Conservation (phyloP, 1,140 invertebrate genomes). For the Caenorhabditis inopinata region DNA sequence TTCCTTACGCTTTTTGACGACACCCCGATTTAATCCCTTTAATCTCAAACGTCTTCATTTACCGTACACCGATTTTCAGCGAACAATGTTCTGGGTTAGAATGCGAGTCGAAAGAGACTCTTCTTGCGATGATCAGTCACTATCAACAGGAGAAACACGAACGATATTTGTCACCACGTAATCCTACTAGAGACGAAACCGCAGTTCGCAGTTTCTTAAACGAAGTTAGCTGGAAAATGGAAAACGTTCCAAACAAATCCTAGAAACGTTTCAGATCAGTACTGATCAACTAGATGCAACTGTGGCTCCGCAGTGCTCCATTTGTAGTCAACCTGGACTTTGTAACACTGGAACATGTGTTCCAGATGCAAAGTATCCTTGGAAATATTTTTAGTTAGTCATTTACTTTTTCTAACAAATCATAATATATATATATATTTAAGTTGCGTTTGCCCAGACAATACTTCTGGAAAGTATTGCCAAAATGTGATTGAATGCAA, state of each 20-base stretch:
- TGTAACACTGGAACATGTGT: not conserved
- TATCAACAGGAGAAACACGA: slow-evolving; percentile 2
- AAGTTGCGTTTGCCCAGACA: slow-evolving; percentile 48
- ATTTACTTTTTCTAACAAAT: not conserved
- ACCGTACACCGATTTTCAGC: not conserved
- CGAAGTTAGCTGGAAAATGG: not conserved
- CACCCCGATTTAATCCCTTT: too few species aligned
- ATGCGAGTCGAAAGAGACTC: slow-evolving; percentile 13
- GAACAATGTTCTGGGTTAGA: slow-evolving; percentile 31
- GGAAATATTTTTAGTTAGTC: slow-evolving; percentile 12
- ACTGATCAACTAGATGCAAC: not conserved
- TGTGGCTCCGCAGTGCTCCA: slow-evolving; percentile 22
- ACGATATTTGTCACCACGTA: not conserved
- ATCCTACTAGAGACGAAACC: not conserved
- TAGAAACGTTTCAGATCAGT: not conserved
- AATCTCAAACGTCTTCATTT: not conserved
- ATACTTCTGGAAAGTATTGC: slow-evolving; percentile 40
- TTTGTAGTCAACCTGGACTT: slow-evolving; percentile 37
- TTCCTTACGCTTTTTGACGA: too few species aligned
- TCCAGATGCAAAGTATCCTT: not conserved
- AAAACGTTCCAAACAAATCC: not conserved
- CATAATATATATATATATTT: not conserved
- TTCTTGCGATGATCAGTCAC: not conserved
- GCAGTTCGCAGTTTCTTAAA: slow-evolving; percentile 7
- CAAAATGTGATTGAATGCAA: slow-evolving; percentile 35